Conservation (phyloP, 1,140 invertebrate species). For the Drosophila serrata region DNA sequence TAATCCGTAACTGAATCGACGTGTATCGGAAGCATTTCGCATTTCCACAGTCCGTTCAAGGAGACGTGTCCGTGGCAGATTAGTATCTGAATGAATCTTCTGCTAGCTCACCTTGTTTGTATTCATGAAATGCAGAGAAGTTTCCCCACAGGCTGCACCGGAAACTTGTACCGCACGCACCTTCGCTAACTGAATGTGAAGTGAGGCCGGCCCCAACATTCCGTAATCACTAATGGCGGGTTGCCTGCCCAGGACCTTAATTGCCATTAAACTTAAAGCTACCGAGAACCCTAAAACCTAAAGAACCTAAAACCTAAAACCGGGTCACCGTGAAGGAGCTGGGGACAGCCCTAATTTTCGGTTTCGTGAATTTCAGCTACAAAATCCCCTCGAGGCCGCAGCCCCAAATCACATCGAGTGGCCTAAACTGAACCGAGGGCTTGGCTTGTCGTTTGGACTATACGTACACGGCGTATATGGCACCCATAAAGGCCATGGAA, state of each 20-base stretch:
- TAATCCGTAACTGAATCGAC: slow-evolving; percentile 38
- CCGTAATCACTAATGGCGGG: slow-evolving; percentile 41
- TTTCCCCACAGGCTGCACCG: slow-evolving; percentile 32
- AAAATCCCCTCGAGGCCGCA: slow-evolving; percentile 33
- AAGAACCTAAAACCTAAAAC: slow-evolving; percentile 28
- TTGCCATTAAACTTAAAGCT: slow-evolving; percentile 46
- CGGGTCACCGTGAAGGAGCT: slow-evolving; percentile 34
- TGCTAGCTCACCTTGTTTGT: slow-evolving; percentile 24
- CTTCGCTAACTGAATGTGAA: slow-evolving; percentile 41
- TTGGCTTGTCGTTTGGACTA: slow-evolving; percentile 27
- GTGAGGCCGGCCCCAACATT: slow-evolving; percentile 24
- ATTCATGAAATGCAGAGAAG: slow-evolving; percentile 43
- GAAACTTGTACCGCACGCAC: slow-evolving; percentile 36
- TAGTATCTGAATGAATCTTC: slow-evolving; percentile 31
- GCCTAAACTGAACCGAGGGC: slow-evolving; percentile 31
- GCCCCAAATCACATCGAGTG: slow-evolving; percentile 38
- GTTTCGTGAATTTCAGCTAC: slow-evolving; percentile 49
- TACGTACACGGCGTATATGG: slow-evolving; percentile 6
- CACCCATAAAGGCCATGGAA: slow-evolving; percentile 33
- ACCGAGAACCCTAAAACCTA: slow-evolving; percentile 1
- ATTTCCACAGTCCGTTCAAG: slow-evolving; percentile 17
- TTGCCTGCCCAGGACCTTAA: slow-evolving; percentile 26
- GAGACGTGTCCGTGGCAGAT: slow-evolving; percentile 22
- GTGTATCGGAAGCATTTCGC: slow-evolving; percentile 27
- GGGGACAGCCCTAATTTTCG: slow-evolving; percentile 42